Conservation (phyloP, 2,888 invertebrate species). For the Cheilosia soror region DNA sequence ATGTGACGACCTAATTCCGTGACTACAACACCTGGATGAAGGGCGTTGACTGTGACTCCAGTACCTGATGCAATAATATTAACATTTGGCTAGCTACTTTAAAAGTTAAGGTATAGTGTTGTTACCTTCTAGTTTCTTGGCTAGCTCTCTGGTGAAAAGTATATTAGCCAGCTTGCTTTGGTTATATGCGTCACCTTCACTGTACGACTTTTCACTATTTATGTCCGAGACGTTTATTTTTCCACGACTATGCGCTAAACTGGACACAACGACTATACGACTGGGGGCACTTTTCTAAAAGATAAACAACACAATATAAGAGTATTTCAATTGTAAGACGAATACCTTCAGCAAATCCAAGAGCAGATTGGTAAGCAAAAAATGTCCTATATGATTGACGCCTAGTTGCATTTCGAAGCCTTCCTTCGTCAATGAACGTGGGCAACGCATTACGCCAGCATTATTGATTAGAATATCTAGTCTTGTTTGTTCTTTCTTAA, state of each 20-base stretch:
- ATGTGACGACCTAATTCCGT: background rate
- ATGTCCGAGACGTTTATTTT: constrained; percentile 86
- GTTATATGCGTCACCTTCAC: constrained; percentile 86
- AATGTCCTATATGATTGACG: constrained; percentile 88
- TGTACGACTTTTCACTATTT: constrained; percentile 88
- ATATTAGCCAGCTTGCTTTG: constrained; percentile 93
- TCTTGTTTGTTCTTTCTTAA: constrained; percentile 84
- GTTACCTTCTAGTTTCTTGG: constrained; percentile 86
- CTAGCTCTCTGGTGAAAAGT: constrained; percentile 89
- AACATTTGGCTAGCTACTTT: background rate
- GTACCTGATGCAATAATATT: constrained; percentile 84
- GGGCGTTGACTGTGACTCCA: constrained; percentile 90
- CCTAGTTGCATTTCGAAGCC: constrained; percentile 88
- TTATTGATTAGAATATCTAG: constrained; percentile 89
- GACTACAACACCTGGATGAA: constrained; percentile 87
- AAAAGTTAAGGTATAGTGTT: background rate
- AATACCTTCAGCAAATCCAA: constrained; percentile 85
- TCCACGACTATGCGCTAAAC: constrained; percentile 85
- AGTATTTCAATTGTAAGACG: constrained; percentile 62
- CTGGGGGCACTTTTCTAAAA: constrained; percentile 84
- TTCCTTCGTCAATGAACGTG: constrained; percentile 86
- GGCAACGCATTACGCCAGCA: constrained; percentile 89
- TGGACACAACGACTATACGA: constrained; percentile 87
- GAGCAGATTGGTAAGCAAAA: constrained; percentile 86
- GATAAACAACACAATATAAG: background rate